These are phyloP conservation scores for Diplolepis rosae DNA, from an alignment of 2,888 invertebrate species.

Conservation along the genomic window DNA sequence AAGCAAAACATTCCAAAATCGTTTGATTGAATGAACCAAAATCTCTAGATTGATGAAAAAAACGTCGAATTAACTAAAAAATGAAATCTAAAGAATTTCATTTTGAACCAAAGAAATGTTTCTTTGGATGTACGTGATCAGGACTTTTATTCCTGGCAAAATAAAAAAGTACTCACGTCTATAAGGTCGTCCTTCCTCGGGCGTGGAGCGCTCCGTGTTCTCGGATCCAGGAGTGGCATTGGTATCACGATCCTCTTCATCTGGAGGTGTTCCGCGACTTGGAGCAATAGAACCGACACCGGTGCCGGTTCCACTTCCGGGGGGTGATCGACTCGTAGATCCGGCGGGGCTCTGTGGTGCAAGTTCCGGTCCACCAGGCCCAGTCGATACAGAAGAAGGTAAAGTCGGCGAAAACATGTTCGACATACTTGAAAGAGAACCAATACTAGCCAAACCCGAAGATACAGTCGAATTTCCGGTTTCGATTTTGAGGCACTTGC, in stretches of 20 bases:
- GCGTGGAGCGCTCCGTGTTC: constrained; percentile 74
- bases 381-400: constrained; percentile 60
- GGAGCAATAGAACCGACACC: constrained; percentile 53
- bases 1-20: no score
- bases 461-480: constrained; percentile 63
- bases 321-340: constrained; percentile 69
- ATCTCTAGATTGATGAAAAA: no score
- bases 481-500: constrained; percentile 76
- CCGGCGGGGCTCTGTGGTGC: constrained; percentile 71
- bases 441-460: constrained; percentile 67
- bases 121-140: no score
- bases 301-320: constrained; percentile 53
- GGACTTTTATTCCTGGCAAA: no score
- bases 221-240: constrained; percentile 75
- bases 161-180: constrained; percentile 71
- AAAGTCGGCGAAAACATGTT: constrained; percentile 71
- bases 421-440: constrained; percentile 70
- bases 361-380: constrained; percentile 61
- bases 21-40: no score
- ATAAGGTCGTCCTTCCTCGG: constrained; percentile 74
- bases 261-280: constrained; percentile 65
- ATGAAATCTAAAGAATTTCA: no score
- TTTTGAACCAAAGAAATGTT: no score
- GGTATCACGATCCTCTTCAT: constrained; percentile 72
- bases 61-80: no score